phyloP scores from a whole-genome alignment of 2,797 vertebrate genomes.

The Pelobates cultripes region DNA sequence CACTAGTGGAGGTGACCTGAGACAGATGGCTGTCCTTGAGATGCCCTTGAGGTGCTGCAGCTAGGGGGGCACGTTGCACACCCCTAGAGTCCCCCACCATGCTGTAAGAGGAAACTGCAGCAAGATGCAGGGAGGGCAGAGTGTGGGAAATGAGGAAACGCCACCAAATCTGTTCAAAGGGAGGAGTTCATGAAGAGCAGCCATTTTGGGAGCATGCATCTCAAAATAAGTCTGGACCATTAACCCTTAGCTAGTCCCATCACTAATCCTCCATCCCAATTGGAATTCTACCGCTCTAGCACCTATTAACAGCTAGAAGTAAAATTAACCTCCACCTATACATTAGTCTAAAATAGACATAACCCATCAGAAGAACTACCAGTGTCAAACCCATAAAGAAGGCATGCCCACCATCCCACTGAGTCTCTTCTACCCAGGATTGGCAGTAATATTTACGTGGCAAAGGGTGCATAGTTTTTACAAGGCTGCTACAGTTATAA shows the following conservation, averaged over 20 bases:
- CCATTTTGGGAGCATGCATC: conserved; percentile 22
- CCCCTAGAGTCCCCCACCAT: neutral
- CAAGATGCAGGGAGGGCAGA: neutral
- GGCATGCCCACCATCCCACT: too few species aligned
- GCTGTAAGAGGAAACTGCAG: conserved; percentile 12
- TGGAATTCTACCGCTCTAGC: too few species aligned
- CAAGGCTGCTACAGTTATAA: too few species aligned
- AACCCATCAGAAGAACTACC: too few species aligned
- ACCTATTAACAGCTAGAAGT: too few species aligned
- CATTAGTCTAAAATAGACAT: too few species aligned
- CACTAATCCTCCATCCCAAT: too few species aligned
- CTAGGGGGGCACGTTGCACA: neutral
- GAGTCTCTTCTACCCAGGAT: too few species aligned
- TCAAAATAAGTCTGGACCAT: conserved; percentile 14
- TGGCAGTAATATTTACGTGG: too few species aligned
- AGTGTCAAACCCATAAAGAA: too few species aligned
- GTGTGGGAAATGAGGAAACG: neutral
- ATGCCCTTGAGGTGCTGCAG: conserved; percentile 19
- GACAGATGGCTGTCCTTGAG: conserved; percentile 11
- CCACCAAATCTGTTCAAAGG: neutral
- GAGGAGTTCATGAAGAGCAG: conserved; percentile 2
- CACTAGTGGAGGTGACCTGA: neutral
- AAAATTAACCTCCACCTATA: too few species aligned
- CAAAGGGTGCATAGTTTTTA: too few species aligned
- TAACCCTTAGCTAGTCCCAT: neutral